Evolutionary conservation across 2,113 vertebrate species (phyloP).

Genomic region (Hemibagrus wyckioides): DNA sequence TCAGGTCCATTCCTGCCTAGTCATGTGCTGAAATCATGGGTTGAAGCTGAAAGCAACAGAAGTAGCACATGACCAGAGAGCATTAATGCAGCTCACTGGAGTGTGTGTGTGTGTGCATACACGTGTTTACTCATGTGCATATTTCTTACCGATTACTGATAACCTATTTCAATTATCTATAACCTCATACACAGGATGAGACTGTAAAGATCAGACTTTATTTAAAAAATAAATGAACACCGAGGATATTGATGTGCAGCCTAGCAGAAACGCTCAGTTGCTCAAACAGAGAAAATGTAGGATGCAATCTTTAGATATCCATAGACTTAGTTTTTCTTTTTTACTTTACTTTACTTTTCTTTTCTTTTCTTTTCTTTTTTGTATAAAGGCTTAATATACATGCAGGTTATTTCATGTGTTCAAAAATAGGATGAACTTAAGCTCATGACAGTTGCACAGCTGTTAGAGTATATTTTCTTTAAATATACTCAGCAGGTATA

Average conservation of each 20-base stretch:
- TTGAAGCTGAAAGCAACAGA: not conserved
- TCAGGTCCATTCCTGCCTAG: not conserved
- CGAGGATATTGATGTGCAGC: not conserved
- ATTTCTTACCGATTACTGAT: not conserved
- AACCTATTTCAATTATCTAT: not conserved
- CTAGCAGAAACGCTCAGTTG: not conserved
- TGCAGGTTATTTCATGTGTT: not conserved
- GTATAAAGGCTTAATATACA: too few relatives aligned
- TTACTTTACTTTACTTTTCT: not conserved
- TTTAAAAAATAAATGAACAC: not conserved
- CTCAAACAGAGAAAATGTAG: not conserved
- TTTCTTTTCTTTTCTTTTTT: not conserved
- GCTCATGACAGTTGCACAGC: not conserved
- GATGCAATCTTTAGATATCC: not conserved
- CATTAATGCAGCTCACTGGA: not conserved
- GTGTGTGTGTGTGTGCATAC: not conserved
- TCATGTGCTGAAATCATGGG: conserved; percentile 20
- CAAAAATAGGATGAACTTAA: not conserved
- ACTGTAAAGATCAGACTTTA: not conserved
- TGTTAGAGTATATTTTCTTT: not conserved
- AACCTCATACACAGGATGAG: not conserved
- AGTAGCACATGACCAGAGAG: conserved; percentile 14
- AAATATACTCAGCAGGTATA: not conserved
- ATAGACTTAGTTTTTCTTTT: too few relatives aligned
- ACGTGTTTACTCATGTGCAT: not conserved